Conservation (phyloP, 2,888 invertebrate genomes). For the Homarus gammarus region DNA sequence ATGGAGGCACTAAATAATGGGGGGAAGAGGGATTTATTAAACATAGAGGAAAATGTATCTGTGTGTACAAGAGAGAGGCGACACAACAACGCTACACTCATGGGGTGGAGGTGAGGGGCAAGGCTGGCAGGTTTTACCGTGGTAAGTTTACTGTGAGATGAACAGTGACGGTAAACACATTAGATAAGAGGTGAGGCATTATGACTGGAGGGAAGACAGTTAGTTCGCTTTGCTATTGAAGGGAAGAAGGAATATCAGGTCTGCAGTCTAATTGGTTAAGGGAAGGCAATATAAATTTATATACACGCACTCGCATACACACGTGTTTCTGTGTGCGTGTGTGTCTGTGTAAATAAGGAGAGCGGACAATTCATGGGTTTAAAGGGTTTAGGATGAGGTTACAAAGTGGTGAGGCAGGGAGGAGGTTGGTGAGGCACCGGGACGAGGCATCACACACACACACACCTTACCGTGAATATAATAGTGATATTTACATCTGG, state of each 20-base stretch:
- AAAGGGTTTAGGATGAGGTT: not conserved
- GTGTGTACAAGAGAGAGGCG: not conserved
- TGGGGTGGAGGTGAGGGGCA: not conserved
- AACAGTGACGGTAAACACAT: not conserved
- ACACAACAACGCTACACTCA: too few relatives aligned
- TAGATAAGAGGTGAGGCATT: not conserved
- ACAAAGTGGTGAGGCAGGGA: not conserved
- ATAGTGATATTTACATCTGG: too few relatives aligned
- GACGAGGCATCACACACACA: too few relatives aligned
- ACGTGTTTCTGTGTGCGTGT: slow-evolving; percentile 17
- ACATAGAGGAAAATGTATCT: not conserved
- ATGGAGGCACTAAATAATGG: too few relatives aligned
- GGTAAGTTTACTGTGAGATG: not conserved
- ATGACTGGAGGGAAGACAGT: not conserved
- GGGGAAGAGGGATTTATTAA: too few relatives aligned
- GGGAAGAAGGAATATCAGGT: not conserved
- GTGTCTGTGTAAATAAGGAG: slow-evolving; percentile 28
- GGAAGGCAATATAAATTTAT: not conserved
- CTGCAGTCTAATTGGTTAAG: not conserved
- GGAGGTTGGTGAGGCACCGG: too few relatives aligned
- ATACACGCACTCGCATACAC: too few relatives aligned
- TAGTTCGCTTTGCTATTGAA: not conserved
- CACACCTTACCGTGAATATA: too few relatives aligned
- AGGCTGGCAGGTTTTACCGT: not conserved
- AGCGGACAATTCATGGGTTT: slow-evolving; percentile 13